phyloP scores from a whole-genome alignment of 2,888 invertebrate genomes.

The Aporophyla lueneburgensis region DNA sequence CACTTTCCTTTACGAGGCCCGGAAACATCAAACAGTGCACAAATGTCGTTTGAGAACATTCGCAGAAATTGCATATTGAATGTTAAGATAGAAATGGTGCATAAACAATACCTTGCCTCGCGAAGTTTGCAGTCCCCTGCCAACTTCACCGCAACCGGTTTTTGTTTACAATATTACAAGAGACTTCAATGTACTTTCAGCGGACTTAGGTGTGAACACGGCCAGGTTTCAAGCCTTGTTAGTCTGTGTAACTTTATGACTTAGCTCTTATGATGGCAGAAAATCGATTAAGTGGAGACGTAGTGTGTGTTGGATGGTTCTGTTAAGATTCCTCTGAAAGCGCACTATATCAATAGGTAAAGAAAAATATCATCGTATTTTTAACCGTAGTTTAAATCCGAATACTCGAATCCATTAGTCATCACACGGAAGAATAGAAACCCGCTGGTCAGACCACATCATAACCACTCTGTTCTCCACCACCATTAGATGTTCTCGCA shows the following conservation, averaged over 20 bases:
- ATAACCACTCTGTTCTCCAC: not conserved
- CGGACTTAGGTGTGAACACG: constrained; percentile 28
- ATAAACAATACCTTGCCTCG: constrained; percentile 55
- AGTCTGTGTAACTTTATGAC: constrained; percentile 11
- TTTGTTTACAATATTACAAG: constrained; percentile 47
- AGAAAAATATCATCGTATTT: not conserved
- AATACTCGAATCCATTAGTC: not conserved
- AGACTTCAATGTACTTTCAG: constrained; percentile 45
- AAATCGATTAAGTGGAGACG: not conserved
- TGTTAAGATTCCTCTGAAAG: not conserved
- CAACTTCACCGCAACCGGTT: constrained; percentile 49
- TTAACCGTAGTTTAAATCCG: not conserved
- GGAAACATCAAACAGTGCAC: constrained; percentile 55
- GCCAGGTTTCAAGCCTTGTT: constrained; percentile 18
- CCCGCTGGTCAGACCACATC: not conserved
- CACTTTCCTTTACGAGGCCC: constrained; percentile 33
- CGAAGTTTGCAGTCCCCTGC: constrained; percentile 28
- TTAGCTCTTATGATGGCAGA: not conserved
- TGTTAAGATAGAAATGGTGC: constrained; percentile 57
- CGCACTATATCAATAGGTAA: not conserved
- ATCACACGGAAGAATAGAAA: not conserved
- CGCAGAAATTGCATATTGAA: constrained; percentile 61
- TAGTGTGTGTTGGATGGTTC: not conserved
- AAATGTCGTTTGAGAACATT: constrained; percentile 54
- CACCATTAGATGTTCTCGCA: too few relatives aligned